Base-by-base conservation (phyloP, 2,113 vertebrate genomes). In the Archilochus colubris region DNA sequence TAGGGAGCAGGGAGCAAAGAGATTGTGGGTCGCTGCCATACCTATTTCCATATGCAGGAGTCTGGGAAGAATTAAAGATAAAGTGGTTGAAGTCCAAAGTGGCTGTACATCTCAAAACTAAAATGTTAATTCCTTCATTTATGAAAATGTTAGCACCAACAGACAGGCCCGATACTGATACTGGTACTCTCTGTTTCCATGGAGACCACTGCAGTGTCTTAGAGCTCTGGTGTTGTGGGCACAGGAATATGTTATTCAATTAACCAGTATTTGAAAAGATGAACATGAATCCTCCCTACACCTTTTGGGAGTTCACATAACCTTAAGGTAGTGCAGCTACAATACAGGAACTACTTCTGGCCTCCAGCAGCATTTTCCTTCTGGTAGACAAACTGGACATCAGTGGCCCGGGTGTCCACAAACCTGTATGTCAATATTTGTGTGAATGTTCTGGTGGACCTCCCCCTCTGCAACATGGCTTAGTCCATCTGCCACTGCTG, bases 101-200 rank as follows among this genome's bases (percentile, higher is more conserved):
- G 15, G 10, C 36, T 50, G 46, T n/a, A 57, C 16, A 63, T 9
- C 44, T 53, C 27, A 68, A 55, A 90, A 93, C 28, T 48, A 82
- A 88, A 91, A 88, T 53, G 54, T 72, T 57, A 83, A 78, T 94
- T 89, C 40, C 44, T 82, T 91, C 78, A 61, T 89, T 90, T 72
- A 44, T 67, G 68, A 75, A 82, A 78, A 77, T 38, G 51, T 59
- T 89, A 70, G 57, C 63, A 63, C 8, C 48, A 93, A 69, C 40
- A 74, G 51, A 74, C 51, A 61, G 23, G 33, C 25, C 33, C 20
- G 6, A 43, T 57, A 25, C 40, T 40, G 6, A 43, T 57, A 25
- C 36, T 38, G 6, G 38, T 57, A 25, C 22, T 57, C 16, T 70
- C 46, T 81, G 59, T 94, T 91, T 74, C 81, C 82, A 89, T 85